Conservation (phyloP, 2,113 vertebrate species). For the Melanerpes formicivorus region DNA sequence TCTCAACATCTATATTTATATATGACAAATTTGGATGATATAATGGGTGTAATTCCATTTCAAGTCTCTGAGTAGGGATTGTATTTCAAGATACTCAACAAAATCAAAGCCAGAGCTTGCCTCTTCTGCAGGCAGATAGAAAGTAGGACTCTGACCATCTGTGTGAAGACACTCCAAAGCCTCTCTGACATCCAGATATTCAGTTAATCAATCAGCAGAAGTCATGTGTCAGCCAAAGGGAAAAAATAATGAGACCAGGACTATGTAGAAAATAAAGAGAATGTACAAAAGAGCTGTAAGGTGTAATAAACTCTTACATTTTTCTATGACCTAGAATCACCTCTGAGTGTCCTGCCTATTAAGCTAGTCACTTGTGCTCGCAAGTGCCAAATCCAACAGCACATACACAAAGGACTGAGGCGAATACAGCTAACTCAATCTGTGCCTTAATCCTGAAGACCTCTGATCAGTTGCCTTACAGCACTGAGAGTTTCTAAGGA, state of each 20-base stretch:
- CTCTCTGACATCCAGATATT: neutral
- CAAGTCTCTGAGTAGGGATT: conserved; percentile 23
- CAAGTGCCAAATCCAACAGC: neutral
- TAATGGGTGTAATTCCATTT: conserved; percentile 35
- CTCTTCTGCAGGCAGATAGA: neutral
- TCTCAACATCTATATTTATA: conserved; percentile 70
- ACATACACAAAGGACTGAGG: neutral
- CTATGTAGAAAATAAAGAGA: neutral
- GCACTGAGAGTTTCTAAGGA: neutral
- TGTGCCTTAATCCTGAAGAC: neutral
- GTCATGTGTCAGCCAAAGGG: neutral
- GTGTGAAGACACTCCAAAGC: neutral
- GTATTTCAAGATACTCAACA: neutral
- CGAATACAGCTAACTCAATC: neutral
- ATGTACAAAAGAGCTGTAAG: neutral
- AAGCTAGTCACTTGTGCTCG: neutral
- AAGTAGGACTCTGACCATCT: neutral
- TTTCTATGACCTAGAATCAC: neutral
- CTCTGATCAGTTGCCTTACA: fast-evolving
- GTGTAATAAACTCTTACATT: neutral
- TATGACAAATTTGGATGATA: conserved; percentile 61
- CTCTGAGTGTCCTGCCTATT: neutral
- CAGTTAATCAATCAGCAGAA: neutral
- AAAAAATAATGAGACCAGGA: neutral
- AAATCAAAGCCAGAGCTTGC: neutral